phyloP scores from a whole-genome alignment of 2,797 vertebrate genomes.

The Scolopax bukidnonensis region DNA sequence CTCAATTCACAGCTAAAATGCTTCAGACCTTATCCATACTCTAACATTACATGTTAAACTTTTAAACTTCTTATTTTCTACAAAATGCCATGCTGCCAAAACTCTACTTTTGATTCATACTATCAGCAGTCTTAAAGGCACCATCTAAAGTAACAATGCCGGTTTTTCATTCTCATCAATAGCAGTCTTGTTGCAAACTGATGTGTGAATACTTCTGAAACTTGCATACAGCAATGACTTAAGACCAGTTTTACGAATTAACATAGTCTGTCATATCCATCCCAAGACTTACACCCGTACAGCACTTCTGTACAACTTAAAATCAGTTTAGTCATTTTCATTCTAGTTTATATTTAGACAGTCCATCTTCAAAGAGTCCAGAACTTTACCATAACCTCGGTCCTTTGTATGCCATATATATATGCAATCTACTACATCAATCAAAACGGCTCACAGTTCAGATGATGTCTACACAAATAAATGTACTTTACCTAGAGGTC shows the following conservation, averaged over 20 bases:
- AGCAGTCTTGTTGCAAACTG: not conserved
- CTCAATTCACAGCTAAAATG: not conserved
- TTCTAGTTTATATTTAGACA: constrained; percentile 35
- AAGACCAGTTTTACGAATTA: not conserved
- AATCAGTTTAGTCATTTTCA: constrained; percentile 5
- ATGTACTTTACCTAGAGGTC: constrained; percentile 55
- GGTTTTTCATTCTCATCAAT: not conserved
- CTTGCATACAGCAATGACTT: not conserved
- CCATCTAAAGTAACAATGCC: not conserved
- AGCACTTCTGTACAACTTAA: not conserved
- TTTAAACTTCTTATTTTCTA: not conserved
- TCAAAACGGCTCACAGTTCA: constrained; percentile 36
- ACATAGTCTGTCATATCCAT: not conserved
- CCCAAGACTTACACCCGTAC: not conserved
- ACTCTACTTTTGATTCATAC: not conserved
- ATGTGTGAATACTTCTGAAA: not conserved
- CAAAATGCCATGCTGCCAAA: not conserved
- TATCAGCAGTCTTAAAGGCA: not conserved
- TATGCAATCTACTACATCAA: constrained; percentile 26
- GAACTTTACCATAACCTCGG: constrained; percentile 15
- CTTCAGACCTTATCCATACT: not conserved
- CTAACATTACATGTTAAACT: not conserved
- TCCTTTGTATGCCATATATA: constrained; percentile 7
- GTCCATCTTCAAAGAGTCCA: not conserved
- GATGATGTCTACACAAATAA: constrained; percentile 34